Evolutionary conservation across 2,888 invertebrate species (phyloP).

Genomic region (Drosophila rellima): DNA sequence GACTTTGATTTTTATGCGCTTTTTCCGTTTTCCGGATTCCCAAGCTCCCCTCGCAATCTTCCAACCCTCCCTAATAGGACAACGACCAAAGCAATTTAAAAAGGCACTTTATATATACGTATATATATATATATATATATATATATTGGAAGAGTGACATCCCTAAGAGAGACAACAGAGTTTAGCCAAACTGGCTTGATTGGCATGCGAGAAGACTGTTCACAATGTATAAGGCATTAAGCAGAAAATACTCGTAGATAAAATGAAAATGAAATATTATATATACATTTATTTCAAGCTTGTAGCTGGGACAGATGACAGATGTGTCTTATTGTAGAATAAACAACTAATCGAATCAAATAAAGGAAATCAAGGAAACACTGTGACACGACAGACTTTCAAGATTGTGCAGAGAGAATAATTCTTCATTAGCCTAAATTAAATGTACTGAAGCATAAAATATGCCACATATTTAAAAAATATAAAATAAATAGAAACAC

Average conservation of each 20-base stretch:
- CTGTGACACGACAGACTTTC: not conserved
- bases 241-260: slow-evolving; percentile 15
- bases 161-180: slow-evolving; percentile 28
- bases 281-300: slow-evolving; percentile 3
- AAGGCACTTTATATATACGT: slow-evolving; percentile 60
- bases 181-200: slow-evolving; percentile 33
- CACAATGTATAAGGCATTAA: slow-evolving; percentile 36
- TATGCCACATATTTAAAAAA: too few species aligned
- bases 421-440: not conserved
- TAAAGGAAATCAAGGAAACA: not conserved
- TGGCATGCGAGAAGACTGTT: slow-evolving; percentile 27
- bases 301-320: not conserved
- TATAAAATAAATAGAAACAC: too few species aligned
- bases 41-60: not conserved
- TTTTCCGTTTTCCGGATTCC: slow-evolving; percentile 35
- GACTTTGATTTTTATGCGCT: slow-evolving; percentile 72
- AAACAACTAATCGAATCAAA: slow-evolving; percentile 1
- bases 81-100: slow-evolving; percentile 65
- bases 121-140: slow-evolving; percentile 48
- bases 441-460: not conserved
- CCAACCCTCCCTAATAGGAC: slow-evolving; percentile 39
- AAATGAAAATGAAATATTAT: slow-evolving; percentile 14
- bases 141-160: slow-evolving; percentile 60
- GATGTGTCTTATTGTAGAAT: not conserved
- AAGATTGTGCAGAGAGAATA: not conserved